phyloP scores from a whole-genome alignment of 2,888 invertebrate genomes.

The Tetrapedia diversipes region DNA sequence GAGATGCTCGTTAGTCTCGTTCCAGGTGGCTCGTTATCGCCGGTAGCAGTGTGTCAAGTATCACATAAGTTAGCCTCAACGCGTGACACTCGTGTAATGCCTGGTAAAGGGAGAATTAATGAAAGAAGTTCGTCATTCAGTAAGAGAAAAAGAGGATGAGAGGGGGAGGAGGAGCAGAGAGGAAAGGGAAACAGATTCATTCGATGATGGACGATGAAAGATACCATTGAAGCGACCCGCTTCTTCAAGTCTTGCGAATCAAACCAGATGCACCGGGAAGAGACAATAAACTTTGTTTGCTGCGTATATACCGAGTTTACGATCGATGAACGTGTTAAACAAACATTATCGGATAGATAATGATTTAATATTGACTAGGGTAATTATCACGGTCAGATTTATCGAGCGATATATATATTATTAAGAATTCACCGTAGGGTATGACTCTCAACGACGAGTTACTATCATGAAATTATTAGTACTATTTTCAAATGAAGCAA shows the following conservation, averaged over 20 bases:
- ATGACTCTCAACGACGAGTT: too few relatives aligned
- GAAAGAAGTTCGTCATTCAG: constrained; percentile 56
- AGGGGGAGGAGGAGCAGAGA: background rate
- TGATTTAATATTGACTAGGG: background rate
- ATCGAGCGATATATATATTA: too few relatives aligned
- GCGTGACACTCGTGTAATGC: constrained; percentile 60
- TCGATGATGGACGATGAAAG: background rate
- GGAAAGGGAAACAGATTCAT: background rate
- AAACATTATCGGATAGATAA: constrained; percentile 12
- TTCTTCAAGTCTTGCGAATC: background rate
- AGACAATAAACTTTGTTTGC: background rate
- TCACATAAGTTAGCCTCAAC: constrained; percentile 75
- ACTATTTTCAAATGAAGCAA: too few relatives aligned
- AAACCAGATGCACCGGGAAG: background rate
- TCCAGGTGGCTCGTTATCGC: constrained; percentile 76
- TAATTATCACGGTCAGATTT: background rate
- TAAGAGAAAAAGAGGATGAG: background rate
- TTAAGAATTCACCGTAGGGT: too few relatives aligned
- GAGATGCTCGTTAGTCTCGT: constrained; percentile 79
- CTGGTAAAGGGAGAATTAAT: constrained; percentile 56
- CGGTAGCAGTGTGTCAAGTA: constrained; percentile 78
- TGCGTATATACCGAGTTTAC: background rate
- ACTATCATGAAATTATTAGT: too few relatives aligned
- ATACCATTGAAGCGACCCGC: constrained; percentile 19
- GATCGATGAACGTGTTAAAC: background rate